A percentile compares a stretch with the other conserved stretches of the same genome.
Evolutionary conservation across 1,140 invertebrate genomes (phyloP).

Genomic region (Diachasma alloeum): DNA sequence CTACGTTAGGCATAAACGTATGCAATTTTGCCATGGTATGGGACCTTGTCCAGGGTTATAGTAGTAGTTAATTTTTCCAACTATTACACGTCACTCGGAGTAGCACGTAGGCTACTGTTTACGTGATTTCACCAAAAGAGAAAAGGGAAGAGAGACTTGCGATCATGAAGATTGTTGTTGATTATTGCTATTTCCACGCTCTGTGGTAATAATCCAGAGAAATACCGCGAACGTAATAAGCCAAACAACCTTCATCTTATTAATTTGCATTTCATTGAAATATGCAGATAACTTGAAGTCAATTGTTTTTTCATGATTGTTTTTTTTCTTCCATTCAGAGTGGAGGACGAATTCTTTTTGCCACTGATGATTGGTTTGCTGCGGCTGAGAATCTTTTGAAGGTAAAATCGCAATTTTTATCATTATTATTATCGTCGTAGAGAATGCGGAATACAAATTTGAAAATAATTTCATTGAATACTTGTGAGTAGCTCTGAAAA

Average conservation of each 20-base stretch:
- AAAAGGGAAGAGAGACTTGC: not conserved
- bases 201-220: not conserved
- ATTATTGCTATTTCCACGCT: not conserved
- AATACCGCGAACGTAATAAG: not conserved
- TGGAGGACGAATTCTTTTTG: slow-evolving; percentile 70
- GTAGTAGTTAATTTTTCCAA: not conserved
- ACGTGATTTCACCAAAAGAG: slow-evolving; percentile 21
- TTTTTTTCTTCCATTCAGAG: slow-evolving; percentile 49
- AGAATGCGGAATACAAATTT: too few species aligned
- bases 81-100: not conserved
- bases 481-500: too few species aligned
- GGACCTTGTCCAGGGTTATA: not conserved
- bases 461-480: too few species aligned
- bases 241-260: too few species aligned
- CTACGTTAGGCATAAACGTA: not conserved
- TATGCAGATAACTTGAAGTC: not conserved
- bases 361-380: slow-evolving; percentile 77
- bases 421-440: not conserved
- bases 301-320: too few species aligned
- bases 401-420: slow-evolving; percentile 46
- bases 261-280: not conserved
- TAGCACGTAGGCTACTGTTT: not conserved
- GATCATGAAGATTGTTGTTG: not conserved
- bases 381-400: slow-evolving; percentile 72
- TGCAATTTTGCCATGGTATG: not conserved